Conservation (phyloP, 92 coral and sea anemone genomes). For the Bergia sp. region DNA sequence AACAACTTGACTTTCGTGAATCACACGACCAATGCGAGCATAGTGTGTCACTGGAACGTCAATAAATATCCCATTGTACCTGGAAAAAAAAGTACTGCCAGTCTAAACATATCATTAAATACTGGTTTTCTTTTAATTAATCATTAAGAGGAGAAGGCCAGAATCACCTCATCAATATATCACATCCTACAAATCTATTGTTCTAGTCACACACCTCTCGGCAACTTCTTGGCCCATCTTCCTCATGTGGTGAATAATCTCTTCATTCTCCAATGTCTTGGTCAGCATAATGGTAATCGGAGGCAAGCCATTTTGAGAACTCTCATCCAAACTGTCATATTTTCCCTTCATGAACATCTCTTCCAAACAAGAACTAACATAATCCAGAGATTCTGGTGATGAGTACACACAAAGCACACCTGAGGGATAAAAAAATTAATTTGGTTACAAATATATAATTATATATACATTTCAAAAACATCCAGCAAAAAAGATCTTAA, state of each 20-base stretch:
- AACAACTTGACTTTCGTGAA: constrained; percentile 96
- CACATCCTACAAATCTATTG: neutral
- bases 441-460: no score
- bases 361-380: constrained; percentile 76
- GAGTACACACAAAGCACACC: constrained; percentile 95
- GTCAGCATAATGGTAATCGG: constrained; percentile 84
- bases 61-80: constrained; percentile 88
- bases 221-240: constrained; percentile 85
- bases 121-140: no score
- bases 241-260: constrained; percentile 73
- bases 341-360: constrained; percentile 67
- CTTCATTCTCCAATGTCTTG: constrained; percentile 81
- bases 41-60: constrained; percentile 94
- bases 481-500: no score
- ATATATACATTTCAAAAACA: no score
- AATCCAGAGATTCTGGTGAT: constrained; percentile 75
- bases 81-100: constrained; percentile 36
- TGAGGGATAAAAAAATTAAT: constrained; percentile 3
- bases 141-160: no score
- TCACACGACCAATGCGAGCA: constrained; percentile 77
- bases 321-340: constrained; percentile 82
- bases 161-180: no score
- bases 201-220: constrained; percentile 60
- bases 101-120: no score
- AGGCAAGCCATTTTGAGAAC: constrained; percentile 62